phyloP scores from a whole-genome alignment of 2,113 vertebrate genomes.

The Elephantulus edwardii region DNA sequence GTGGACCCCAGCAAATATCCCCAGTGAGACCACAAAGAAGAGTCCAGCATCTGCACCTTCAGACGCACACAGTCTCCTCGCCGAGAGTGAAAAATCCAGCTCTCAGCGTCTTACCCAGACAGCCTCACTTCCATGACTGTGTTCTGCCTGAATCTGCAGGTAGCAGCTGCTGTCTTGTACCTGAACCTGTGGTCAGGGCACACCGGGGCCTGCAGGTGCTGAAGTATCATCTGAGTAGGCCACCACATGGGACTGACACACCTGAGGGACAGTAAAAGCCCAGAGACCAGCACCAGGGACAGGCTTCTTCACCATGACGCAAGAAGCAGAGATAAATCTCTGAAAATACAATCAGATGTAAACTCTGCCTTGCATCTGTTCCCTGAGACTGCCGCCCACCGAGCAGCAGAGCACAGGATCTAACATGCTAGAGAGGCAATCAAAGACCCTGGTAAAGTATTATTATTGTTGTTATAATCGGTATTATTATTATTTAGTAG shows the following conservation, averaged over 20 bases:
- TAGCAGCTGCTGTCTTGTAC: not conserved
- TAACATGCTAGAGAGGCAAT: not conserved
- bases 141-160: not conserved
- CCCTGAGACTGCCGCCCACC: not conserved
- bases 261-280: rapidly evolving
- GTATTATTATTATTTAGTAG: not conserved
- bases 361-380: not conserved
- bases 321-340: not conserved
- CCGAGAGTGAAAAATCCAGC: rapidly evolving
- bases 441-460: not conserved
- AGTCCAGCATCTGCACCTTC: not conserved
- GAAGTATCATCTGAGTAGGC: not conserved
- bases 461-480: not conserved
- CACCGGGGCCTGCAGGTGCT: not conserved
- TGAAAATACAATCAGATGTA: not conserved
- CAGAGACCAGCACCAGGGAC: not conserved
- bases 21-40: not conserved
- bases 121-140: not conserved
- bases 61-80: rapidly evolving
- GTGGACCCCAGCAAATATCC: not conserved
- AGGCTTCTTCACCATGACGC: not conserved
- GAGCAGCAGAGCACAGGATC: rapidly evolving
- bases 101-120: not conserved
- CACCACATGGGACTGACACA: rapidly evolving
- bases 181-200: not conserved